These are phyloP conservation scores for Acleris sparsana DNA, from an alignment of 2,888 invertebrate genomes.

Conservation along the genomic window DNA sequence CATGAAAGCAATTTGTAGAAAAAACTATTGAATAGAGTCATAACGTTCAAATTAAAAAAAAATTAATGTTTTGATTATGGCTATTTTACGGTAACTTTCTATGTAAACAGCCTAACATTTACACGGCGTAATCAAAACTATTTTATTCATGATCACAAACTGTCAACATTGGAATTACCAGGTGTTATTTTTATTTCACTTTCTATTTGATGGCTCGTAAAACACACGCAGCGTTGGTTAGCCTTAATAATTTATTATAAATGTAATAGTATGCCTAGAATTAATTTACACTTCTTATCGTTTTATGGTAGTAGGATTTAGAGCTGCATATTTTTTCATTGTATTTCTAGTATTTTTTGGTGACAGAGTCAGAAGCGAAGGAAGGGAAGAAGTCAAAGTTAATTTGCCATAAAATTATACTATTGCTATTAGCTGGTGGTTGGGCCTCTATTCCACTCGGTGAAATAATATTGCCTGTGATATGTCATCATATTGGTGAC, in stretches of 20 bases:
- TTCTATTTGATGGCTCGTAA: constrained; percentile 25
- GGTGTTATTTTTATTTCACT: constrained; percentile 22
- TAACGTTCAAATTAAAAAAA: not conserved
- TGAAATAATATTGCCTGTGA: too few species aligned
- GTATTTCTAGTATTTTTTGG: too few species aligned
- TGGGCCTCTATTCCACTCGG: too few species aligned
- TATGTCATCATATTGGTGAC: too few species aligned
- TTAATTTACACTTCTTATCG: too few species aligned
- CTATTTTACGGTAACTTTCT: not conserved
- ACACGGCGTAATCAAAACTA: constrained; percentile 6
- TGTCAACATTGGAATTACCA: constrained; percentile 18
- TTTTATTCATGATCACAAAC: constrained; percentile 24
- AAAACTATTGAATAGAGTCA: not conserved
- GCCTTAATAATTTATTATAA: constrained; percentile 5
- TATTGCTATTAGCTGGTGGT: too few species aligned
- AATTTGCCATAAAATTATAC: too few species aligned
- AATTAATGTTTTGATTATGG: not conserved
- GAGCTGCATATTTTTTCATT: too few species aligned
- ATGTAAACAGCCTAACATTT: not conserved
- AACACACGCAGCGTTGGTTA: constrained; percentile 7
- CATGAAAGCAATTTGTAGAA: constrained; percentile 26
- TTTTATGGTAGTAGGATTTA: too few species aligned
- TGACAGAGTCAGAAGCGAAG: too few species aligned
- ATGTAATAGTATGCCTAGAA: not conserved
- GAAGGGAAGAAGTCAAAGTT: too few species aligned